Evolutionary conservation across 2,797 vertebrate species (phyloP).

Genomic region (Chelonia mydas): DNA sequence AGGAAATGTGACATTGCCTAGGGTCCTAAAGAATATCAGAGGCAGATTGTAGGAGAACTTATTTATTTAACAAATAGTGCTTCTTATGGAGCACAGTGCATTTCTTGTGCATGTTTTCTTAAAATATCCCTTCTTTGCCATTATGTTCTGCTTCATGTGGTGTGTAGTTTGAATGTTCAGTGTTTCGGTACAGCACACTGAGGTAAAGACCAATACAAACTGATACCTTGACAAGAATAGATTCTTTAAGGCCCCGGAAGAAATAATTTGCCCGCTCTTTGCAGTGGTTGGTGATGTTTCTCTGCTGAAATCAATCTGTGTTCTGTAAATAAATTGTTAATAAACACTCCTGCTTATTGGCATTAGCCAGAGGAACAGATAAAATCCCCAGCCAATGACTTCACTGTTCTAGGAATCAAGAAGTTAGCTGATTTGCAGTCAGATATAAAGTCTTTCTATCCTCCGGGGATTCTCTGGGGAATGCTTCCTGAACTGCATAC

Average conservation of each 20-base stretch:
- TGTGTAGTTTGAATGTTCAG: neutral
- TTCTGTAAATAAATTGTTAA: conserved; percentile 81
- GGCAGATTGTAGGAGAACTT: neutral
- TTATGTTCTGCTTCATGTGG: neutral
- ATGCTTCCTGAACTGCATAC: conserved; percentile 47
- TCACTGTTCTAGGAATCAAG: conserved; percentile 30
- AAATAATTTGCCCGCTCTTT: conserved; percentile 58
- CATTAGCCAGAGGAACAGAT: conserved; percentile 64
- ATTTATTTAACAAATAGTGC: neutral
- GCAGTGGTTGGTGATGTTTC: conserved; percentile 25
- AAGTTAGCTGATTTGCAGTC: conserved; percentile 69
- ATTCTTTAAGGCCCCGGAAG: conserved; percentile 30
- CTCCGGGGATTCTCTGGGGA: conserved; percentile 46
- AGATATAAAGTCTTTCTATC: conserved; percentile 48
- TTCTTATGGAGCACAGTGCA: neutral
- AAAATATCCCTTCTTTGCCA: neutral
- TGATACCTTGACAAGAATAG: neutral
- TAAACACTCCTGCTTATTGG: conserved; percentile 71
- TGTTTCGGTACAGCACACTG: neutral
- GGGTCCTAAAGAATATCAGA: neutral
- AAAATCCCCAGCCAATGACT: conserved; percentile 74
- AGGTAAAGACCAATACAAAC: conserved; percentile 1
- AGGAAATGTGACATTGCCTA: neutral
- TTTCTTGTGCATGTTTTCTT: neutral
- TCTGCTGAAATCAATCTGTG: conserved; percentile 71